These are phyloP conservation scores for Argyrosomus regius DNA, from an alignment of 2,797 vertebrate genomes.

Conservation along the genomic window DNA sequence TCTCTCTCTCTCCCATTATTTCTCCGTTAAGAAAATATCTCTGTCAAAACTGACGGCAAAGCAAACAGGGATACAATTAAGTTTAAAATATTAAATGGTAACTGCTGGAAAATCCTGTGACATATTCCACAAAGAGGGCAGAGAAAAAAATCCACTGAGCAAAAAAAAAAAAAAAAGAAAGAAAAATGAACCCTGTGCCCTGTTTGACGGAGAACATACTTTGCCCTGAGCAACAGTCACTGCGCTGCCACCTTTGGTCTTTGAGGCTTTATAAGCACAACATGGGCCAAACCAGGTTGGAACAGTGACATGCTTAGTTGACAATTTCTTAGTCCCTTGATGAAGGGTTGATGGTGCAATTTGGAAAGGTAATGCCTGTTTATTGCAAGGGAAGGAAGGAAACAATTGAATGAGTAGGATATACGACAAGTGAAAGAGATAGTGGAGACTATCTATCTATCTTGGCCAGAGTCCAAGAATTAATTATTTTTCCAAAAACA, in stretches of 20 bases:
- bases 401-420: constrained; percentile 53
- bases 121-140: constrained; percentile 21
- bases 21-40: constrained; percentile 16
- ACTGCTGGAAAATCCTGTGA: constrained; percentile 10
- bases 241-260: constrained; percentile 67
- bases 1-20: constrained; percentile 12
- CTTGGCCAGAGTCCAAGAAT: constrained; percentile 53
- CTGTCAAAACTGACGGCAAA: constrained; percentile 10
- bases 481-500: constrained; percentile 65
- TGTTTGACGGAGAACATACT: constrained; percentile 48
- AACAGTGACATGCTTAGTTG: constrained; percentile 55
- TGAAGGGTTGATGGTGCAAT: constrained; percentile 58
- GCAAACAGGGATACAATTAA: not conserved
- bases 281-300: constrained; percentile 29
- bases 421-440: constrained; percentile 41
- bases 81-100: not conserved
- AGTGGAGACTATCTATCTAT: constrained; percentile 16
- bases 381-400: constrained; percentile 59
- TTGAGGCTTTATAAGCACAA: constrained; percentile 36
- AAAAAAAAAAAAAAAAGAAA: not conserved
- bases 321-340: constrained; percentile 50
- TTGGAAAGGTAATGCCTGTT: constrained; percentile 46
- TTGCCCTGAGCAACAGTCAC: constrained; percentile 54
- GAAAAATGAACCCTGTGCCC: constrained; percentile 37
- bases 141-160: not conserved